Evolutionary conservation across 2,888 invertebrate species (phyloP).

Genomic region (Chymomyza caudatula): DNA sequence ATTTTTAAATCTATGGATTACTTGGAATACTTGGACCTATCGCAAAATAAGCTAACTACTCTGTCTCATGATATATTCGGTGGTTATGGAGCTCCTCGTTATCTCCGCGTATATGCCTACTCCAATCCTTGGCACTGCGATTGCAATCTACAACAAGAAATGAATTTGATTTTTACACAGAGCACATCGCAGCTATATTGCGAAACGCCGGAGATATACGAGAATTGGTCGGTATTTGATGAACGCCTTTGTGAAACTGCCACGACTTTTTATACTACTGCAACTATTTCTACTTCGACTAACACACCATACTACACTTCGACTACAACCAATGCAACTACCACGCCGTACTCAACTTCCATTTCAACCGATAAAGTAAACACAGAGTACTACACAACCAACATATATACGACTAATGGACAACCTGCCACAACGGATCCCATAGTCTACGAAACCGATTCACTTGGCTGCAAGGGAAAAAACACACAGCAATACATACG

Average conservation of each 20-base stretch:
- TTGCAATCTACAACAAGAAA: constrained; percentile 51
- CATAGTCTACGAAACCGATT: background rate
- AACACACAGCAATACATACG: constrained; percentile 6
- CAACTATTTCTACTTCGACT: background rate
- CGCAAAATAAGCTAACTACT: constrained; percentile 58
- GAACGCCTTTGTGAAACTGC: constrained; percentile 29
- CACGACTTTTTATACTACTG: background rate
- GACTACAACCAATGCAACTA: background rate
- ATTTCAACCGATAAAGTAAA: background rate
- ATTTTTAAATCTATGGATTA: constrained; percentile 57
- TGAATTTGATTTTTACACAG: constrained; percentile 42
- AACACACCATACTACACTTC: background rate
- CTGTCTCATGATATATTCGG: constrained; percentile 58
- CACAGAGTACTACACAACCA: background rate
- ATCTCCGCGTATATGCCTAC: constrained; percentile 42
- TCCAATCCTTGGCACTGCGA: constrained; percentile 66
- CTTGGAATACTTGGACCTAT: constrained; percentile 60
- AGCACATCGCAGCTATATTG: constrained; percentile 39
- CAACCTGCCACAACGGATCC: background rate
- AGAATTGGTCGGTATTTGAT: constrained; percentile 41
- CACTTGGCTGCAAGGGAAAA: constrained; percentile 1
- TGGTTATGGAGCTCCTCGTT: constrained; percentile 24
- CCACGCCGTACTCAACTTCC: background rate
- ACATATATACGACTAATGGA: background rate
- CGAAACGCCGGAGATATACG: constrained; percentile 31